These are phyloP conservation scores for Danio tinwini DNA, from an alignment of 2,797 vertebrate species.

Conservation along the genomic window DNA sequence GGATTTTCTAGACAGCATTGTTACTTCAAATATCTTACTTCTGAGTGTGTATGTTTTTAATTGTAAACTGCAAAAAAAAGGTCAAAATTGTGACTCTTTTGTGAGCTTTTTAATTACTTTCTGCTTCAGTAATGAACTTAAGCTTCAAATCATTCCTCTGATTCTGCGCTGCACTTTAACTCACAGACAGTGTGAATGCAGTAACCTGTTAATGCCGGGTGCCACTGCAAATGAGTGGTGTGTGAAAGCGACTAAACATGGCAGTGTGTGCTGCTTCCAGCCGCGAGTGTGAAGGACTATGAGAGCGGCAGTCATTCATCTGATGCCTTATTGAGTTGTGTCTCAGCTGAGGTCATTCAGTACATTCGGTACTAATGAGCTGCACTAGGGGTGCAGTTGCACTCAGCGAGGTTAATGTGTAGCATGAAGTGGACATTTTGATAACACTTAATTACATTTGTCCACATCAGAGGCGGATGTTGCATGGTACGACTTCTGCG, in stretches of 20 bases:
- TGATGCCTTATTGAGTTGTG: constrained; percentile 18
- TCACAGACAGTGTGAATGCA: not conserved
- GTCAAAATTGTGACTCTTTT: too few species aligned
- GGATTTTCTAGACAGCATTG: too few species aligned
- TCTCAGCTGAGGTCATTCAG: constrained; percentile 33
- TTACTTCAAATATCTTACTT: too few species aligned
- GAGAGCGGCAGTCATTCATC: not conserved
- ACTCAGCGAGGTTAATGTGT: constrained; percentile 46
- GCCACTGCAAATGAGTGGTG: not conserved
- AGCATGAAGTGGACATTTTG: constrained; percentile 43
- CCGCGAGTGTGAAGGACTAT: constrained; percentile 7
- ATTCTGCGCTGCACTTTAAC: not conserved
- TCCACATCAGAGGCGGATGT: constrained; percentile 43
- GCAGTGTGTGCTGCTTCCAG: constrained; percentile 68
- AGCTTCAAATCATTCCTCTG: not conserved
- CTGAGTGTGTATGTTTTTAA: too few species aligned
- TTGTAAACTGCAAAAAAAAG: too few species aligned
- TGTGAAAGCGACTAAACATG: constrained; percentile 11
- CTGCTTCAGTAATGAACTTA: not conserved
- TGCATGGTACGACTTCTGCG: constrained; percentile 24
- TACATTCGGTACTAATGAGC: constrained; percentile 41
- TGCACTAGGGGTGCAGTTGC: constrained; percentile 24
- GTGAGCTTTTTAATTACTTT: too few species aligned
- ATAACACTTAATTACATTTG: constrained; percentile 53
- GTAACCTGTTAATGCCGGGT: not conserved